A percentile compares a stretch with the other conserved stretches of the same genome.
Evolutionary conservation across 2,797 vertebrate species (phyloP).

Genomic region (Phataginus tricuspis): DNA sequence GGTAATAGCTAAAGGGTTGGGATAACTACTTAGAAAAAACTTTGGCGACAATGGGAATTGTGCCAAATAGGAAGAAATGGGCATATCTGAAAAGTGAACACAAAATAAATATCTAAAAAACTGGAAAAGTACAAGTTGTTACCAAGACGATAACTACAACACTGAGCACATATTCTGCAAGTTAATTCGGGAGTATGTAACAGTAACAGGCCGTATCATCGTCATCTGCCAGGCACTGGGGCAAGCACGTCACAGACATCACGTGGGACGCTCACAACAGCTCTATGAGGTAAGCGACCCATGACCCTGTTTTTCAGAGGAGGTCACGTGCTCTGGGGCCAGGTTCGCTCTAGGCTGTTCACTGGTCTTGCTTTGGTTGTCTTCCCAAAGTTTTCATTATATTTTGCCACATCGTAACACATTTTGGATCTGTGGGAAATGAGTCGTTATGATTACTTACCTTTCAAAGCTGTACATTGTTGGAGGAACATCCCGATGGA

Average conservation of each 20-base stretch:
- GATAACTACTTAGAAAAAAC: not conserved
- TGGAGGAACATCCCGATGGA: not conserved
- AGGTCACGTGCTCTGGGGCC: not conserved
- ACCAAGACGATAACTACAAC: not conserved
- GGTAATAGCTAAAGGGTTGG: not conserved
- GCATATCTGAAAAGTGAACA: not conserved
- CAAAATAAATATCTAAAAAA: not conserved
- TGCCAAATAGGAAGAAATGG: not conserved
- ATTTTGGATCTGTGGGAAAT: not conserved
- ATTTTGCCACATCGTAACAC: not conserved
- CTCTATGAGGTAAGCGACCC: not conserved
- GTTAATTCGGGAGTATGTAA: not conserved
- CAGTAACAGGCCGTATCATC: not conserved
- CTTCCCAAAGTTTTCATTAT: not conserved
- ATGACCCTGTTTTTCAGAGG: not conserved
- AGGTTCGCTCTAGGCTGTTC: not conserved
- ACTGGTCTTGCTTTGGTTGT: not conserved
- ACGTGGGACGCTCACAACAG: not conserved
- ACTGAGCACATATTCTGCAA: not conserved
- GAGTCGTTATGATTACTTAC: not conserved
- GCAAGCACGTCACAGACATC: not conserved
- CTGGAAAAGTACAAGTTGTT: not conserved
- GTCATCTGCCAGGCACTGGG: not conserved
- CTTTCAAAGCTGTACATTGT: not conserved
- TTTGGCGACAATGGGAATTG: not conserved